Conservation (phyloP, 2,888 invertebrate species). For the Alloplasta piceator region DNA sequence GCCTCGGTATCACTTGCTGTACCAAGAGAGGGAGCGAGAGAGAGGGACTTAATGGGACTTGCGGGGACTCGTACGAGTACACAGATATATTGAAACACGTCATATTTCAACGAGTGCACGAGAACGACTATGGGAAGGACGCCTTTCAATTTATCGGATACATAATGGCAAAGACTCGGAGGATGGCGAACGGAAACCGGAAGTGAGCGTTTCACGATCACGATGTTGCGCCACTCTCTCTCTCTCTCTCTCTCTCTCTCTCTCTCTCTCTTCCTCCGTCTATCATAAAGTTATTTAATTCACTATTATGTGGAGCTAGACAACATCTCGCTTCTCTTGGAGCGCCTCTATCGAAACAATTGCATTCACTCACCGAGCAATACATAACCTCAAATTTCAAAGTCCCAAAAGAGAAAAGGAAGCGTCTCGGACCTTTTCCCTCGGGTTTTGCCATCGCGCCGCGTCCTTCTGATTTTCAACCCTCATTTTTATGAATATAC, state of each 20-base stretch:
- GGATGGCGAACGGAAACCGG: conserved; percentile 64
- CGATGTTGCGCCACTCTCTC: conserved; percentile 12
- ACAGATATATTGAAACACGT: neutral
- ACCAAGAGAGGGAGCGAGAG: conserved; percentile 12
- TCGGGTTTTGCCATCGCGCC: too few relatives aligned
- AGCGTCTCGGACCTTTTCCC: too few relatives aligned
- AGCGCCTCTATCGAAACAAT: too few relatives aligned
- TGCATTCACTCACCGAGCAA: too few relatives aligned
- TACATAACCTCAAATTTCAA: too few relatives aligned
- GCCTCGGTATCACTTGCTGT: conserved; percentile 3
- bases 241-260: conserved; percentile 26
- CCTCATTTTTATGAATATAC: neutral
- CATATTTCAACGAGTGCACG: neutral
- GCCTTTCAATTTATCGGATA: conserved; percentile 47
- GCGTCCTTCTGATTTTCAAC: too few relatives aligned
- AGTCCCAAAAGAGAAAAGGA: too few relatives aligned
- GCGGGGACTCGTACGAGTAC: neutral
- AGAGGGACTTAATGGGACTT: conserved; percentile 7
- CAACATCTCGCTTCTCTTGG: too few relatives aligned
- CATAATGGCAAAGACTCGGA: conserved; percentile 2
- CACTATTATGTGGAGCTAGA: too few relatives aligned
- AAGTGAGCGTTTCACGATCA: conserved; percentile 62
- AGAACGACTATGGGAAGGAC: conserved; percentile 7
- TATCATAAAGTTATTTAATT: neutral
- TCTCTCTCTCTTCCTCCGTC: conserved; percentile 8